Conservation (phyloP, 2,797 vertebrate genomes). For the Prunella strophiata region DNA sequence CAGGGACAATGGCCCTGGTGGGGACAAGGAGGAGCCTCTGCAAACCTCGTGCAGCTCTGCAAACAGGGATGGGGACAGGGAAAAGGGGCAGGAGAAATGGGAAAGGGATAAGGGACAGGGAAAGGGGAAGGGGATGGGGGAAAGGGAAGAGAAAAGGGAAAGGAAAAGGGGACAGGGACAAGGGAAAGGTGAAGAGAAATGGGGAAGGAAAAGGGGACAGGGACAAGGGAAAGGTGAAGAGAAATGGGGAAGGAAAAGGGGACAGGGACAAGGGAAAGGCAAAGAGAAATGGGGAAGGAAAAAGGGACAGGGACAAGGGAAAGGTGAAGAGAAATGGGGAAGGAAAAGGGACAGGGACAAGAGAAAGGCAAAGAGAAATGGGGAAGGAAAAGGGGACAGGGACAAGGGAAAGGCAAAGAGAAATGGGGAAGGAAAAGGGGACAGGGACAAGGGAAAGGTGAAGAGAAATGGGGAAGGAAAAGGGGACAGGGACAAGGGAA, state of each 20-base stretch:
- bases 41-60: neutral
- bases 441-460: too few species aligned
- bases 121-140: neutral
- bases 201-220: too few species aligned
- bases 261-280: accelerated
- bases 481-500: too few species aligned
- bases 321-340: neutral
- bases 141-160: neutral
- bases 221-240: neutral
- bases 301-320: too few species aligned
- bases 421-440: neutral
- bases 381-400: too few species aligned
- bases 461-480: neutral
- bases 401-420: too few species aligned
- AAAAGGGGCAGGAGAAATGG: neutral
- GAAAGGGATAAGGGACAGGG: neutral
- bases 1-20: accelerated
- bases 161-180: too few species aligned
- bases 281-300: neutral
- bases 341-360: too few species aligned
- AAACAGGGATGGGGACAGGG: neutral
- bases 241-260: too few species aligned
- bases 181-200: neutral
- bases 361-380: neutral
- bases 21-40: neutral